These are phyloP conservation scores for Lucilia cuprina DNA, from an alignment of 1,140 invertebrate genomes.

Conservation along the genomic window DNA sequence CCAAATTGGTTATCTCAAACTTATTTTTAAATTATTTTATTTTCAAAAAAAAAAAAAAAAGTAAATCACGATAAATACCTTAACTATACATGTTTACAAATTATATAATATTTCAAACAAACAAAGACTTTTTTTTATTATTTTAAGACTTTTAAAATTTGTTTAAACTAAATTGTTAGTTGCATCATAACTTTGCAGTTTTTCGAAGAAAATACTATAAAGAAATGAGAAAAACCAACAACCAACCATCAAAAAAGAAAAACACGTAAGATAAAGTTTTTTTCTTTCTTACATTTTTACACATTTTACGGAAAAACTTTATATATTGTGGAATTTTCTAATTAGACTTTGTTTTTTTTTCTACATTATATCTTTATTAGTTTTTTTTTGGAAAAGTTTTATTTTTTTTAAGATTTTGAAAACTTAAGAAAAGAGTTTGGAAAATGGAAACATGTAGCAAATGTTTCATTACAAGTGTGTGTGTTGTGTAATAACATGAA, in stretches of 20 bases:
- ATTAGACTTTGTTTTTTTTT: neutral
- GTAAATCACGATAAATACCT: too few species aligned
- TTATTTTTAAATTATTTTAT: too few species aligned
- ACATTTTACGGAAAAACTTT: neutral
- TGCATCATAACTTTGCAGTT: neutral
- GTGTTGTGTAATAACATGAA: neutral
- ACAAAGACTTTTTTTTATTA: neutral
- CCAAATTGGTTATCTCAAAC: too few species aligned
- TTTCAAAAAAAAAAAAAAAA: too few species aligned
- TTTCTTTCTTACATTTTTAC: neutral
- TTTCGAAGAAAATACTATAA: neutral
- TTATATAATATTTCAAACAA: too few species aligned
- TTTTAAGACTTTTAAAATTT: neutral
- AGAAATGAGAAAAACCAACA: neutral
- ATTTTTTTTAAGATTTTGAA: too few species aligned
- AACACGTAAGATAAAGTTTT: neutral
- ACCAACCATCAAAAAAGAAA: neutral
- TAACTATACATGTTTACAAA: too few species aligned
- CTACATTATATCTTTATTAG: neutral
- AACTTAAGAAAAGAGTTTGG: too few species aligned
- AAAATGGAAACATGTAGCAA: neutral
- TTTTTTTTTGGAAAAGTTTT: neutral
- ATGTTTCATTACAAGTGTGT: neutral
- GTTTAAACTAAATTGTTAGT: neutral
- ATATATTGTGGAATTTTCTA: neutral